A percentile compares a stretch with the other conserved stretches of the same genome.
Conservation (phyloP, 1,140 invertebrate genomes). For the Goniozus legneri region DNA sequence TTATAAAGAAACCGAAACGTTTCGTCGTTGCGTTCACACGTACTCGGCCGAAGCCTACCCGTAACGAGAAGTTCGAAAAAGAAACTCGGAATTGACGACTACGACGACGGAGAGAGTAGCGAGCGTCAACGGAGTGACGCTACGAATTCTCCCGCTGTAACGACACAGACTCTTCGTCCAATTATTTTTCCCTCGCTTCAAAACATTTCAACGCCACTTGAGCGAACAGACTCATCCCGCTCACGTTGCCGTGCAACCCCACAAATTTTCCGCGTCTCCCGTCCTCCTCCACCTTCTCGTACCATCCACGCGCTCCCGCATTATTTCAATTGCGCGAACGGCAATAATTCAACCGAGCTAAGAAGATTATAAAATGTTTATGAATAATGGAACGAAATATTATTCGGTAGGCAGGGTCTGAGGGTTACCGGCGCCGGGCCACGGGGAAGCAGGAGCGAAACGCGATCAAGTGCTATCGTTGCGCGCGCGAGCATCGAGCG, state of each 20-base stretch:
- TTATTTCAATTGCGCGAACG: slow-evolving; percentile 39
- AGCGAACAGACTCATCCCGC: slow-evolving; percentile 37
- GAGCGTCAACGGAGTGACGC: slow-evolving; percentile 15
- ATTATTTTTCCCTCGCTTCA: slow-evolving; percentile 48
- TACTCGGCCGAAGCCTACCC: too few species aligned
- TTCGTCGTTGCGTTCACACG: too few species aligned
- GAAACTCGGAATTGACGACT: slow-evolving; percentile 16
- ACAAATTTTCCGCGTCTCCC: neutral
- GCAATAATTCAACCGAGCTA: slow-evolving; percentile 43
- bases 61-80: slow-evolving; percentile 37
- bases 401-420: slow-evolving; percentile 20
- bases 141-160: slow-evolving; percentile 32
- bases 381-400: slow-evolving; percentile 48
- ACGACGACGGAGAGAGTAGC: slow-evolving; percentile 12
- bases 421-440: neutral
- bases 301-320: slow-evolving; percentile 18
- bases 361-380: slow-evolving; percentile 52
- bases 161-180: slow-evolving; percentile 47
- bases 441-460: too few species aligned
- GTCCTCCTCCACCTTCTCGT: slow-evolving; percentile 1
- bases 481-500: too few species aligned
- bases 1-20: too few species aligned
- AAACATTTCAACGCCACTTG: slow-evolving; percentile 47
- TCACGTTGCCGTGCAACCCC: slow-evolving; percentile 30
- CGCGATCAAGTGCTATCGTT: too few species aligned